Base-by-base conservation (phyloP, 2,888 invertebrate genomes). In the Polymixis flavicincta region DNA sequence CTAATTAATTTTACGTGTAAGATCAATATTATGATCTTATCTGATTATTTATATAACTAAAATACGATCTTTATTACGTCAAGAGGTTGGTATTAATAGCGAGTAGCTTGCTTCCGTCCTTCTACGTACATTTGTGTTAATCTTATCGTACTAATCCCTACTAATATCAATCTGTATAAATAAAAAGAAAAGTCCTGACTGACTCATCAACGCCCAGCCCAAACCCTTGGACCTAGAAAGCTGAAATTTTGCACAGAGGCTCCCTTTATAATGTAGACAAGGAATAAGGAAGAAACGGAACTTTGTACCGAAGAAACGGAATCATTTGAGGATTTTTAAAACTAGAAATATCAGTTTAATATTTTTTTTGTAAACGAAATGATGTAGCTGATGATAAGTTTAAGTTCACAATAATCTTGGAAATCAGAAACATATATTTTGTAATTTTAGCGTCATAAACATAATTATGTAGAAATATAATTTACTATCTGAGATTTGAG, bases 21-120 rank as follows among this genome's bases (percentile, higher is more conserved):
- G 63, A 61, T 60, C 28, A 61, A 76, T 61, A 82, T 82, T 82
- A 57, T 92, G 78, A 63, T 66, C 22, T 50, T 42, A 32, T 17
- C 28, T 7, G 19, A 64, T 71, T 71, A 42, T 48, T 55, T 71
- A 37, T 79, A 65, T 65, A 71, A 71, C 54, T 54, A 54, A 54
- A 60, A n/a, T 48, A n/a, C 54, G n/a, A 2, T 54, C n/a, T 13
- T 55, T n/a, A 63, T 68, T 45, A 28, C 57, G 57, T 14, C 52
- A 48, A 64, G 2, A 32, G 13, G 17, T 37, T 54, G 19, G 28
- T 19, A 82, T 54, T 74, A 17, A 59, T 19, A 19, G 59, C 5
- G 32, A 32, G 19, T 59, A 32, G 42, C 50, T 14, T 13, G 28
- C 9, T 67, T 75, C 32, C 67, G n/a, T 32, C 14, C 50, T 28